Base-by-base conservation (phyloP, 2,113 vertebrate genomes). In the Dendrocopos noguchii region DNA sequence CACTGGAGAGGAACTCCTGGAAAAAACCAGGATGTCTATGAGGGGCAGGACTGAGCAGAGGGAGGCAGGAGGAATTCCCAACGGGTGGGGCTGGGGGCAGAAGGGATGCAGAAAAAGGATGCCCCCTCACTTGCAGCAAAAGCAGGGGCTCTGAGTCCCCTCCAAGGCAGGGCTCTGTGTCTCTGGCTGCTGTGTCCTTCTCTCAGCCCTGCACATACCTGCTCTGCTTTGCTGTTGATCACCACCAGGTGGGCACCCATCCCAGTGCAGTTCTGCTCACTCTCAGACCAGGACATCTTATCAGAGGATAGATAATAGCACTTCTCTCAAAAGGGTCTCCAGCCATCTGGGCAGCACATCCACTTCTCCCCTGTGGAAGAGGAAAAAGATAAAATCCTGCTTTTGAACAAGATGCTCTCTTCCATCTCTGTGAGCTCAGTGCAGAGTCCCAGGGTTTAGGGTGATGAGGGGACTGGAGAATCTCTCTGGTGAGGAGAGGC, bases 211-310 rank as follows among this genome's bases (percentile, higher is more conserved):
- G 55, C 73, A 68, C 25, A 0, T 85, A 97, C 97, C 97, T 98
- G 97, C 53, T 98, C 97, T 53, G 61, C 91, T 28, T 1, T 1
- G 4, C 93, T 91, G 90, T 91, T 96, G 80, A 98, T 95, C 53
- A 97, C 85, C 57, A 88, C 97, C 85, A 97, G 87, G 3, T 96
- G 92, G 29, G 95, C 96, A 2, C 91, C 94, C 94, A 97, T 95
- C 34, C n/a, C 34, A 1, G 73, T 92, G 85, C 97, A 98, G 72
- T 97, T 97, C n/a, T 42, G 84, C 36, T 31, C 6, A 52, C 97
- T 97, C 15, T n/a, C 20, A n/a, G 1, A 0, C 97, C 97, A 97
- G 8, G 29, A 2, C 91, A 85, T 75, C 1, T 0, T 29, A 7
- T 97, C 63, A 10, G 1, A 2, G 4, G 96, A 97, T 63, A 96